A percentile compares a stretch with the other conserved stretches of the same genome.
These are phyloP conservation scores for Lutraria lutraria DNA, from an alignment of 2,888 invertebrate species.

Conservation along the genomic window DNA sequence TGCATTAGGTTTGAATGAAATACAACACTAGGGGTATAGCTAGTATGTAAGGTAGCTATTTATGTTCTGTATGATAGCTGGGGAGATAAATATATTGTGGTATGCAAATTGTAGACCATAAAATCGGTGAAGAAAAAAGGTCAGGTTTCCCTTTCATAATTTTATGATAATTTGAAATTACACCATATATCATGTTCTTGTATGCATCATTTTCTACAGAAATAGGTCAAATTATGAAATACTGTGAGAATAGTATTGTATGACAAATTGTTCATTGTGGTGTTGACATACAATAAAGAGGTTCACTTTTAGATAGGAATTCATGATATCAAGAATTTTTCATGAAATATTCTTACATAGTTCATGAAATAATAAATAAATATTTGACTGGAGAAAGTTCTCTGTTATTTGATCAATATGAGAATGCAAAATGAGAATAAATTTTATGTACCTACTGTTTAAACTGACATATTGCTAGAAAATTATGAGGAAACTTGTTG, in stretches of 20 bases:
- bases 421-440: too few species aligned
- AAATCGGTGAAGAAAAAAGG: slow-evolving; percentile 15
- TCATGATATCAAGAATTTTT: too few species aligned
- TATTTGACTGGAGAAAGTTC: too few species aligned
- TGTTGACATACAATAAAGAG: neutral
- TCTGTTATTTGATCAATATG: too few species aligned
- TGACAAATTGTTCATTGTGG: neutral
- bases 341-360: too few species aligned
- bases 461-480: too few species aligned
- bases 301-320: too few species aligned
- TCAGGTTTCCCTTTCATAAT: slow-evolving; percentile 10
- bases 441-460: too few species aligned
- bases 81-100: neutral
- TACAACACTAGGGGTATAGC: neutral
- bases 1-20: neutral
- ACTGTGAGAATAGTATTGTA: neutral
- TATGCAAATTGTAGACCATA: slow-evolving; percentile 12
- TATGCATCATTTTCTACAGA: neutral
- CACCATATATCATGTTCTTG: neutral
- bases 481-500: too few species aligned
- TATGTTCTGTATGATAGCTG: neutral
- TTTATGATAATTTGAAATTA: slow-evolving; percentile 7
- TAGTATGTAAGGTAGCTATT: neutral
- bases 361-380: too few species aligned
- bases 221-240: neutral